Evolutionary conservation across 2,113 vertebrate species (phyloP).

Genomic region (Dipodomys stephensi): DNA sequence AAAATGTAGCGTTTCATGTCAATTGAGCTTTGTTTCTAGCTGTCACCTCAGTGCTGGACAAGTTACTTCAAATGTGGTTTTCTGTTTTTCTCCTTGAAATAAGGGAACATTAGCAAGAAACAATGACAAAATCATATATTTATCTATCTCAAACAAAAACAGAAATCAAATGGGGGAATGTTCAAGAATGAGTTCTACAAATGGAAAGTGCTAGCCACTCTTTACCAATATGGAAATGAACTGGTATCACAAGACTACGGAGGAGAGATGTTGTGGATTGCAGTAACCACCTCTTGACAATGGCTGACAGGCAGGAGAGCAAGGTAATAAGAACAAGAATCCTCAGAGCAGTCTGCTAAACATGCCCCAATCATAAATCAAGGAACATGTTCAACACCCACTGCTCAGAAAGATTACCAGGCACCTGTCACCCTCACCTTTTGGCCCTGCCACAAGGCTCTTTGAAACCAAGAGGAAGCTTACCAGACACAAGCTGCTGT

Average conservation of each 20-base stretch:
- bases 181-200: not conserved
- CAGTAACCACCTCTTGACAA: not conserved
- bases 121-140: not conserved
- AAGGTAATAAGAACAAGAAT: not conserved
- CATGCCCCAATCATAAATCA: not conserved
- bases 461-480: conserved; percentile 57
- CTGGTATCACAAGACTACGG: not conserved
- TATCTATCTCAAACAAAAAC: not conserved
- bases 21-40: not conserved
- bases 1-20: not conserved
- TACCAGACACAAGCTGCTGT: conserved; percentile 96
- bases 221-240: not conserved
- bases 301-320: not conserved
- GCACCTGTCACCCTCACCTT: conserved; percentile 33
- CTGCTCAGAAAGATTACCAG: not conserved
- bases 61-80: not conserved
- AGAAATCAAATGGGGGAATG: not conserved
- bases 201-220: not conserved
- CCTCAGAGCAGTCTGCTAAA: not conserved
- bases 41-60: not conserved
- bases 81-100: not conserved
- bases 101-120: not conserved
- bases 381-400: not conserved
- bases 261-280: fast-evolving
- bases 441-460: not conserved